Evolutionary conservation across 2,113 vertebrate species (phyloP).

Genomic region (Chelonoidis abingdonii): DNA sequence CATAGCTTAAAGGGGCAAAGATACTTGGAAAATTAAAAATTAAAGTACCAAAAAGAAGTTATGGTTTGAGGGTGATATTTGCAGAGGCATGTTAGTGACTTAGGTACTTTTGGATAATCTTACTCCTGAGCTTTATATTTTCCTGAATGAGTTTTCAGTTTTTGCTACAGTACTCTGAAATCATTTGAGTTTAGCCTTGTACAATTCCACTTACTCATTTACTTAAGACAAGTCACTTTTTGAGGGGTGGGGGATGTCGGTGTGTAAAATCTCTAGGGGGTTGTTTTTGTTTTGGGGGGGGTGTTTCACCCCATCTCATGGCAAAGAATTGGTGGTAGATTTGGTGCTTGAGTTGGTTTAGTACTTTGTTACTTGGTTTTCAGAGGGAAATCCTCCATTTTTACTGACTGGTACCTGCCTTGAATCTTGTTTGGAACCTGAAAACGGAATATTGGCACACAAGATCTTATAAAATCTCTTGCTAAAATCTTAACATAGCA

Average conservation of each 20-base stretch:
- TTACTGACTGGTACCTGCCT: background rate
- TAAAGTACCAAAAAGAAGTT: background rate
- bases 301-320: background rate
- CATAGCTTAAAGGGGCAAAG: background rate
- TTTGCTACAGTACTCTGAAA: background rate
- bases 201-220: background rate
- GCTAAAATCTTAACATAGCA: slow-evolving; percentile 8
- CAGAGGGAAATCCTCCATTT: background rate
- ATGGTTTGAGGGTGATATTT: background rate
- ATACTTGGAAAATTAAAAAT: background rate
- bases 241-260: background rate
- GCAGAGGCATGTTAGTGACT: background rate
- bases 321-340: background rate
- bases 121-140: background rate
- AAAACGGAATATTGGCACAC: background rate
- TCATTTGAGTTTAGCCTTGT: rapidly evolving
- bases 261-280: background rate
- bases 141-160: background rate
- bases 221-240: background rate
- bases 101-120: background rate
- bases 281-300: background rate
- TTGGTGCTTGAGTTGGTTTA: background rate
- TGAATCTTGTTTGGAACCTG: background rate
- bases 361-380: background rate
- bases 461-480: slow-evolving; percentile 5